Conservation (phyloP, 2,113 vertebrate genomes). For the Chlorocebus sabaeus region DNA sequence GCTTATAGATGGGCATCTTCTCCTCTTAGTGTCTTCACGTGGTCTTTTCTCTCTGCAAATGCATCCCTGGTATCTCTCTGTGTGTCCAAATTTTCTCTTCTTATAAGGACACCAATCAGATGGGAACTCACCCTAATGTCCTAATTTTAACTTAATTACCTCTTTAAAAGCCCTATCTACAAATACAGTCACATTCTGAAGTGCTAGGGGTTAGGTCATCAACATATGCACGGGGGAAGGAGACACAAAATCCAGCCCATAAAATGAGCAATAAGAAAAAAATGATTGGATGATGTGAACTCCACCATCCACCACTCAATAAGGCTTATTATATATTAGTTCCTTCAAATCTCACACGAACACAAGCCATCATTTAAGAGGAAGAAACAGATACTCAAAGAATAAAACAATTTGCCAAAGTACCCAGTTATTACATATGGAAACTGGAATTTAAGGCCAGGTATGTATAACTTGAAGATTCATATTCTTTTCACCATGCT, state of each 20-base stretch:
- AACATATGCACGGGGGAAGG: not conserved
- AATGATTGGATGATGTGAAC: fast-evolving
- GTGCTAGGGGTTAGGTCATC: not conserved
- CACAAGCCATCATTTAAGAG: not conserved
- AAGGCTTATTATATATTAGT: not conserved
- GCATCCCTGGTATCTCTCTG: not conserved
- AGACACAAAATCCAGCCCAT: not conserved
- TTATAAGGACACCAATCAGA: not conserved
- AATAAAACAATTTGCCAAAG: not conserved
- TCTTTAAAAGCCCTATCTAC: not conserved
- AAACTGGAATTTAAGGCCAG: not conserved
- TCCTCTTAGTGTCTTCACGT: not conserved
- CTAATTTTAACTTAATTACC: not conserved
- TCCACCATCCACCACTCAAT: not conserved
- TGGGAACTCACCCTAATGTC: not conserved
- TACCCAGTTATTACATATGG: not conserved
- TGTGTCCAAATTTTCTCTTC: not conserved
- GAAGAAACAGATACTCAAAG: not conserved
- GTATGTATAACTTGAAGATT: not conserved
- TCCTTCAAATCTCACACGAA: not conserved
- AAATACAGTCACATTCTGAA: not conserved
- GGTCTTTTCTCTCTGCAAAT: not conserved
- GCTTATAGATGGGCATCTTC: not conserved
- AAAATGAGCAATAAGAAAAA: not conserved
- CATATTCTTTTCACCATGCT: not conserved